These are phyloP conservation scores for Crotalus horridus DNA, from an alignment of 2,113 vertebrate genomes.

Conservation along the genomic window DNA sequence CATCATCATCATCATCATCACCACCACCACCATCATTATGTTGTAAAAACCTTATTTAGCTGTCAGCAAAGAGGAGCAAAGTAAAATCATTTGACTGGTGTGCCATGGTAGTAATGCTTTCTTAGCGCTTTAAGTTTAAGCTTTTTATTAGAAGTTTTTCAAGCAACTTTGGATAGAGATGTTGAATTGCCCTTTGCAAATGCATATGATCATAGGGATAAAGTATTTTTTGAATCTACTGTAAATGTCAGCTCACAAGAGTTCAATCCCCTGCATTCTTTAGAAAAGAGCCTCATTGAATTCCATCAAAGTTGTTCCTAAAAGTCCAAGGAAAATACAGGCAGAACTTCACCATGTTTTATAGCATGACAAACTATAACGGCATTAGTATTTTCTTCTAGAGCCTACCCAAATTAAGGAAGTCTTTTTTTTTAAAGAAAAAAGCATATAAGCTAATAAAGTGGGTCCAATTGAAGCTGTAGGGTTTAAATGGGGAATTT, in stretches of 20 bases:
- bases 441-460: neutral
- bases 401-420: neutral
- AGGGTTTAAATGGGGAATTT: neutral
- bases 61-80: neutral
- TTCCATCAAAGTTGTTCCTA: neutral
- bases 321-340: neutral
- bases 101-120: neutral
- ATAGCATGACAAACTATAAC: neutral
- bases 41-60: neutral
- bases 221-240: neutral
- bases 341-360: neutral
- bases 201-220: neutral
- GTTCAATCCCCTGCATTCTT: neutral
- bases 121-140: neutral
- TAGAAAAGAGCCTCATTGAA: neutral
- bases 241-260: neutral
- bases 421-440: neutral
- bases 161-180: neutral
- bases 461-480: neutral
- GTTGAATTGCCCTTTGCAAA: neutral
- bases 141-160: neutral
- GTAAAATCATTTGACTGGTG: neutral
- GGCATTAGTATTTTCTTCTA: neutral
- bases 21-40: neutral
- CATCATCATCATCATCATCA: no score